Base-by-base conservation (phyloP, 2,113 vertebrate genomes). In the Thomomys bottae region DNA sequence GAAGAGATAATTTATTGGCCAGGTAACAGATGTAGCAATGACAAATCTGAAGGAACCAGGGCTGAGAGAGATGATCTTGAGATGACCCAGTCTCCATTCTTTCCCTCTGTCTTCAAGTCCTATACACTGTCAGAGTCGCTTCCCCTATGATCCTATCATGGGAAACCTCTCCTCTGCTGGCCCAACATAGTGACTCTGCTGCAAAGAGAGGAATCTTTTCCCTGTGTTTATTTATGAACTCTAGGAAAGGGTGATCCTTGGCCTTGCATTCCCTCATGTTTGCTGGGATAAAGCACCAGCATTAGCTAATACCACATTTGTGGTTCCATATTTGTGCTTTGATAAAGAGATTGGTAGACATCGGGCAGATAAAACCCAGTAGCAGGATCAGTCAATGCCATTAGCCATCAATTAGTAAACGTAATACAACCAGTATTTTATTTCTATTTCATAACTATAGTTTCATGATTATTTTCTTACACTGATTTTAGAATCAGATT, bases 331-430 rank as follows among this genome's bases (percentile, higher is more conserved):
- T 5, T 28, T 84, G 24, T 73, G 18, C 73, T 94, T 85, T 40
- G 66, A 86, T 45, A 89, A 70, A 54, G 80, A 32, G 34, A 42
- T 2, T 68, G 21, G 30, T 57, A 88, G 84, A 0, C 6, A 7
- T n/a, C 23, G 30, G 8, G 32, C 3, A 4, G 75, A 70, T 24
- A 63, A 82, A 93, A 72, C n/a, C 32, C 24, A 79, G 26, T 42
- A 1, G 5, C 2, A 24, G 66, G 9, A 18, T 86, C 34, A 26
- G 17, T 42, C 11, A 36, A 68, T 32, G 8, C 72, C 42, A 63
- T 66, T 71, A 76, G 80, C 15, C 28, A 64, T 63, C 66, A 76
- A 49, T 59, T 72, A 73, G 79, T 76, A 68, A 90, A 94, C 76
- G 5, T 34, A 70, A 83, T 26, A 54, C 23, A 59, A 24, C 5